Evolutionary conservation across 2,888 invertebrate genomes (phyloP).

Genomic region (Ecdyonurus torrentis): DNA sequence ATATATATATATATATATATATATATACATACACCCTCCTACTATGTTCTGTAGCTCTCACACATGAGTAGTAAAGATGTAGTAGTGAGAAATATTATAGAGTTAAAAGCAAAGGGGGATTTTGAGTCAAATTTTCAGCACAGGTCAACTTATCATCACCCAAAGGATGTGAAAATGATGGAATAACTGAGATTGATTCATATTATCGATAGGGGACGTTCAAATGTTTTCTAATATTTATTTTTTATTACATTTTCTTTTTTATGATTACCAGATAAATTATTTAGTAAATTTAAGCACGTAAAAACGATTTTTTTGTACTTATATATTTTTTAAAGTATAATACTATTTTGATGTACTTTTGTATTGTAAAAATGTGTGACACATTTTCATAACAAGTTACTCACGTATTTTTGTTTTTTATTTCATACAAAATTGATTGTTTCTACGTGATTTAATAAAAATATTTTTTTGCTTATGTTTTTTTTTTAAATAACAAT

Average conservation of each 20-base stretch:
- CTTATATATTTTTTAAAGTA: too few species aligned
- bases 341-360: too few species aligned
- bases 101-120: neutral
- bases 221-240: too few species aligned
- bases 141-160: neutral
- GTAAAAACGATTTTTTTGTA: neutral
- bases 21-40: neutral
- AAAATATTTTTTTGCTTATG: too few species aligned
- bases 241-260: neutral
- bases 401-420: too few species aligned
- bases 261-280: neutral
- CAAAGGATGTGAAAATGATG: neutral
- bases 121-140: neutral
- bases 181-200: neutral
- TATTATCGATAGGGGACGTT: neutral
- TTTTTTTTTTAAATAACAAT: too few species aligned
- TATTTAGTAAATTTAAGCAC: neutral
- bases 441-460: too few species aligned
- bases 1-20: too few species aligned
- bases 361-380: too few species aligned
- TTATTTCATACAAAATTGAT: too few species aligned
- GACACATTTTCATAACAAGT: too few species aligned
- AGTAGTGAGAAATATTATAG: neutral
- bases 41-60: neutral
- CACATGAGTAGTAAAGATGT: too few species aligned